Percentiles rank a stretch among this genome's conserved stretches.
Evolutionary conservation across 2,797 vertebrate genomes (phyloP).

Genomic region (Myotis daubentonii): DNA sequence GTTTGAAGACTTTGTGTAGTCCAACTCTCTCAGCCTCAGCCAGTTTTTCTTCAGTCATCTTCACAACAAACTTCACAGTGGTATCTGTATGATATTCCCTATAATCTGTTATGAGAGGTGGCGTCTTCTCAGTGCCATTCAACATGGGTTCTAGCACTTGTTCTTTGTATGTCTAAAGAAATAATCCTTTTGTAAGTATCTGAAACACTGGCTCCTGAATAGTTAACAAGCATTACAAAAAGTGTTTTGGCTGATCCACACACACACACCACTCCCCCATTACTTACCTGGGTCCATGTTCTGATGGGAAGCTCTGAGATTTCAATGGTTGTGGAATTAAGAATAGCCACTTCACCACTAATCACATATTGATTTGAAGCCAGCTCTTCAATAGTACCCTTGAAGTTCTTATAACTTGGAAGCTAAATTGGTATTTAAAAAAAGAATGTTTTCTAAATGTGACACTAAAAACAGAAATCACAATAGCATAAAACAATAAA

Average conservation of each 20-base stretch:
- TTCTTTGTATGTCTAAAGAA: conserved; percentile 93
- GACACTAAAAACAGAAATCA: conserved; percentile 41
- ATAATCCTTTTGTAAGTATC: conserved; percentile 41
- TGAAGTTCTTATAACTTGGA: conserved; percentile 97
- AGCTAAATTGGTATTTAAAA: conserved; percentile 86
- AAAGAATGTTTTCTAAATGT: conserved; percentile 47
- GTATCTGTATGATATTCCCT: conserved; percentile 98
- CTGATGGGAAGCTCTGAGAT: conserved; percentile 97
- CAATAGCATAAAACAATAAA: conserved; percentile 36
- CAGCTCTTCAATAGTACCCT: conserved; percentile 93
- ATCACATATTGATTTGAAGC: conserved; percentile 92
- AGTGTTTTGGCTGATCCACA: neutral
- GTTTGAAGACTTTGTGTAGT: conserved; percentile 98
- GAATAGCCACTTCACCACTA: conserved; percentile 94
- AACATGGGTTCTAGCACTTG: conserved; percentile 97
- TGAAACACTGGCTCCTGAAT: conserved; percentile 49
- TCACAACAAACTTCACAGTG: conserved; percentile 95
- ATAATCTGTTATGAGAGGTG: conserved; percentile 96
- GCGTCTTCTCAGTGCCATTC: conserved; percentile 95
- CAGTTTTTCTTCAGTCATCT: conserved; percentile 93
- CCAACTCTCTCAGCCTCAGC: conserved; percentile 91
- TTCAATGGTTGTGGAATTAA: conserved; percentile 96
- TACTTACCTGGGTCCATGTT: conserved; percentile 95
- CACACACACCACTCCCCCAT: neutral
- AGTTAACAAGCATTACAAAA: conserved; percentile 56